Percentiles rank a stretch among this genome's conserved stretches.
Evolutionary conservation across 2,113 vertebrate genomes (phyloP).

Genomic region (Ahaetulla prasina): DNA sequence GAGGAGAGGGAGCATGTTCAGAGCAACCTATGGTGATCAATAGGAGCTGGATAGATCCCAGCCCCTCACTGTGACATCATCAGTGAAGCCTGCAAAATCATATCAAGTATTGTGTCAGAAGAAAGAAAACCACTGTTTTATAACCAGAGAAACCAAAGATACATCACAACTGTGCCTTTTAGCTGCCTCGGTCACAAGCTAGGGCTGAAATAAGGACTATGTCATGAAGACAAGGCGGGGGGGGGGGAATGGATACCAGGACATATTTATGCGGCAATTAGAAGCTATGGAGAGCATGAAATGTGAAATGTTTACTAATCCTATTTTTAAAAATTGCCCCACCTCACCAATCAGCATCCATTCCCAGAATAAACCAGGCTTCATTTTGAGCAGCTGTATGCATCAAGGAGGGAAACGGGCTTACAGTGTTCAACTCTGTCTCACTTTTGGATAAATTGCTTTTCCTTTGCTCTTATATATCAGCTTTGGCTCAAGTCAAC

Average conservation of each 20-base stretch:
- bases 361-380: not conserved
- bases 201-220: not conserved
- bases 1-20: not conserved
- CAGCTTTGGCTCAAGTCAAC: not conserved
- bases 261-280: not conserved
- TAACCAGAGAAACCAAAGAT: not conserved
- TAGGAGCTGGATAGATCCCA: not conserved
- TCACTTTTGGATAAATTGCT: not conserved
- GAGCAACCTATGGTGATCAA: not conserved
- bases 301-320: not conserved
- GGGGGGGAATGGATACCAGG: not conserved
- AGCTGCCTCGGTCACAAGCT: not conserved
- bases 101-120: not conserved
- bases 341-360: not conserved
- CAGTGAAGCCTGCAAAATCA: not conserved
- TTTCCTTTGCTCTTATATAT: not conserved
- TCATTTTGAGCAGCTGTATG: not conserved
- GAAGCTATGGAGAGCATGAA: not conserved
- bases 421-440: not conserved
- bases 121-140: not conserved
- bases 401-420: not conserved
- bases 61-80: not conserved
- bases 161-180: not conserved
- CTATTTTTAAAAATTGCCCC: not conserved
- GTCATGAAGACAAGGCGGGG: not conserved